These are phyloP conservation scores for Chlorospingus semifuscus DNA, from an alignment of 2,797 vertebrate species.

Conservation along the genomic window DNA sequence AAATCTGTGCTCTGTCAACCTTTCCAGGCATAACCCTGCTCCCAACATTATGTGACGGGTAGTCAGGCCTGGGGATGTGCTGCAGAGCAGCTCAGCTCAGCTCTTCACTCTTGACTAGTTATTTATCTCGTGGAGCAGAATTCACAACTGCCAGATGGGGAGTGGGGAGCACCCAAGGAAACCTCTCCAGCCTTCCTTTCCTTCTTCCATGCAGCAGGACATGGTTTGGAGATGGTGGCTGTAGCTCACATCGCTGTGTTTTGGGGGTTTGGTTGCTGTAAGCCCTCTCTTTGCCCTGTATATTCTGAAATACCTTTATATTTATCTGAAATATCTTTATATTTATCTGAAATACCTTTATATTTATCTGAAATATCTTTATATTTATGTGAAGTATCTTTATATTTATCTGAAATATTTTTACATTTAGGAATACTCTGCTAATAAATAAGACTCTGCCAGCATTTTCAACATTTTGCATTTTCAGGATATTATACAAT, in stretches of 20 bases:
- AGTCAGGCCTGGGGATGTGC: conserved; percentile 56
- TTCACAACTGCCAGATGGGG: conserved; percentile 23
- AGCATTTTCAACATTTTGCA: neutral
- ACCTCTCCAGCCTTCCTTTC: neutral
- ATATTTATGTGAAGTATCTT: neutral
- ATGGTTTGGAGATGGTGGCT: neutral
- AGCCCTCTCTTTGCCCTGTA: neutral
- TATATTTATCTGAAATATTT: neutral
- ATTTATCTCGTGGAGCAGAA: conserved; percentile 46
- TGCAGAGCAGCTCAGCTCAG: conserved; percentile 45
- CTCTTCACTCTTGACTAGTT: conserved; percentile 61
- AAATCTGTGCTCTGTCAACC: conserved; percentile 69
- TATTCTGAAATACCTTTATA: neutral
- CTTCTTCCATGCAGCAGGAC: neutral
- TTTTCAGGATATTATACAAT: neutral
- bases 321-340: neutral
- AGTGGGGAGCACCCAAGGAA: conserved; percentile 3
- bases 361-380: neutral
- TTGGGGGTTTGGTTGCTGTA: neutral
- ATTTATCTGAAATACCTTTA: neutral
- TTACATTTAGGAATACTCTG: neutral
- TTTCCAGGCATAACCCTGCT: conserved; percentile 61
- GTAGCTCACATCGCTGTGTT: neutral
- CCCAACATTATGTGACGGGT: conserved; percentile 64
- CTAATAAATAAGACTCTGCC: neutral